Evolutionary conservation across 2,888 invertebrate genomes (phyloP).

Genomic region (Cheilosia scutellata): DNA sequence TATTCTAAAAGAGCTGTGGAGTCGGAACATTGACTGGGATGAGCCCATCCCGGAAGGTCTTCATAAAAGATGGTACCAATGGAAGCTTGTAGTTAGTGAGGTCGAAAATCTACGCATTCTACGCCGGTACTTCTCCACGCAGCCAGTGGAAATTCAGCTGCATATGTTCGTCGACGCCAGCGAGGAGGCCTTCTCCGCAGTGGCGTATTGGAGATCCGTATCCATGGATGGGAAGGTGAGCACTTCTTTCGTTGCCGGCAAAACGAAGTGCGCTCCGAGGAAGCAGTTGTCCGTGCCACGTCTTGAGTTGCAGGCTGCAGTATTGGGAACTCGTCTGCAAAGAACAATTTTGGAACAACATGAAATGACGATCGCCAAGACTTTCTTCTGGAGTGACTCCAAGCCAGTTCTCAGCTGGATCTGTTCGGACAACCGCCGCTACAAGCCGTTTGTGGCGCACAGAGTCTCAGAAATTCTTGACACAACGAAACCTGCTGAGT

Average conservation of each 20-base stretch:
- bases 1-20: not conserved
- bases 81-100: not conserved
- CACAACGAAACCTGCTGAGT: not conserved
- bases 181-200: constrained; percentile 1
- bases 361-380: not conserved
- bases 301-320: not conserved
- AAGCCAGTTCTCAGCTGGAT: not conserved
- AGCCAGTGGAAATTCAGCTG: not conserved
- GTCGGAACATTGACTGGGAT: not conserved
- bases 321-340: too few species aligned
- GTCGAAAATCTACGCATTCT: not conserved
- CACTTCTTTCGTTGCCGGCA: too few species aligned
- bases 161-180: not conserved
- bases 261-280: not conserved
- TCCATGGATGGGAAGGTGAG: too few species aligned
- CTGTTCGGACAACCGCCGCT: too few species aligned
- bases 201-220: not conserved
- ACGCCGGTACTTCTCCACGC: not conserved
- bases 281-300: not conserved
- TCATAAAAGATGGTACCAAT: not conserved
- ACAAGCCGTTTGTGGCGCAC: not conserved
- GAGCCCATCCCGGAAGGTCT: not conserved
- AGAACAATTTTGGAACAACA: too few species aligned
- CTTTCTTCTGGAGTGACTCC: not conserved
- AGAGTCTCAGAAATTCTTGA: not conserved